These are phyloP conservation scores for Holacanthus passer DNA, from an alignment of 2,113 vertebrate genomes.

Conservation along the genomic window DNA sequence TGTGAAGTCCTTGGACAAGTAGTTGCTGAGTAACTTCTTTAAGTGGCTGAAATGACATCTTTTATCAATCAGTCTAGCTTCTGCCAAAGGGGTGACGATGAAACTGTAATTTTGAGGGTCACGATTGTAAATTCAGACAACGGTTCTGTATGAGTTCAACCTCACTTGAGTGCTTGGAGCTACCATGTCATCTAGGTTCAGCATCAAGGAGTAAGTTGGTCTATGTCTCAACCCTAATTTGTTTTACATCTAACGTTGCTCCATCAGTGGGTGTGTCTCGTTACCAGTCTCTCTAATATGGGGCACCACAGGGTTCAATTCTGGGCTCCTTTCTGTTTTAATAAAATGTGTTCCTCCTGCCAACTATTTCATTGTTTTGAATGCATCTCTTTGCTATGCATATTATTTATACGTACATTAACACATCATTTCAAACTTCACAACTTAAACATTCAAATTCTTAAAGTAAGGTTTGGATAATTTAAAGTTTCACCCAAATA, in stretches of 20 bases:
- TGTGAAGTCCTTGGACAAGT: constrained; percentile 18
- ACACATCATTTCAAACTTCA: not conserved
- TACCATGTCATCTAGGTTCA: not conserved
- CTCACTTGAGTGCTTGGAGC: not conserved
- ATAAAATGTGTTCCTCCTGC: not conserved
- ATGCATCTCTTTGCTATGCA: not conserved
- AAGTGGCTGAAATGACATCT: constrained; percentile 21
- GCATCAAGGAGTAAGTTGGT: not conserved
- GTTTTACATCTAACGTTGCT: too few species aligned
- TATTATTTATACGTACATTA: too few species aligned
- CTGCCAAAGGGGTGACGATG: not conserved
- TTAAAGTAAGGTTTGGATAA: not conserved
- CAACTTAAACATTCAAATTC: too few species aligned
- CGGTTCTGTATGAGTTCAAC: constrained; percentile 8
- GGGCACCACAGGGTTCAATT: not conserved
- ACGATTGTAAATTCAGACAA: not conserved
- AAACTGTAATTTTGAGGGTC: not conserved
- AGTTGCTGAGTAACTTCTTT: constrained; percentile 3
- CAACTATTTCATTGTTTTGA: not conserved
- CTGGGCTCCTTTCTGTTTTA: not conserved
- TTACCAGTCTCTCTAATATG: not conserved
- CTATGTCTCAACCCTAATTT: too few species aligned
- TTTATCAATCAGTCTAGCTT: not conserved
- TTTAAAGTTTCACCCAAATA: not conserved
- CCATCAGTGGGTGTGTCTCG: not conserved